Evolutionary conservation across 1,140 invertebrate genomes (phyloP), one percentile per base, ranked within the genome.

Genomic region (Tetragonula clypearis): DNA sequence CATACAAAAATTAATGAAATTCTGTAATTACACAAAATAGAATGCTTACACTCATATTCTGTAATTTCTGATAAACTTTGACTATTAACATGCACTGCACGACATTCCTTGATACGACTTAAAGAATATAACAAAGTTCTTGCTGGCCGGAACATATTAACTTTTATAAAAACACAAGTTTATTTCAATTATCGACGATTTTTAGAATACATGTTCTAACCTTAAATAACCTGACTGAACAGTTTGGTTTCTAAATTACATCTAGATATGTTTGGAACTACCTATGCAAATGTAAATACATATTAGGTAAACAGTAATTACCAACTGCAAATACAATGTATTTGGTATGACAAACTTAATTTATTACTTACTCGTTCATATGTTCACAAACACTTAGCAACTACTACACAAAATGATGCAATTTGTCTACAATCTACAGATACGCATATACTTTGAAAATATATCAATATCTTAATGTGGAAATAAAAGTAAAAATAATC

Each of bases 41-140:
- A 26, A 60, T 66, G 62, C 90, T 92, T 85, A 94, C 93, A 94
- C 85, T 93, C 90, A 82, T 91, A 92, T 85, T 94, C 93, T 49
- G 86, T 74, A 12, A 90, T 58, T 55, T 94, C 92, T 74, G 91
- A 87, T 68, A 91, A 90, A 65, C 86, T 91, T 79, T 87, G 86
- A 26, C 75, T 55, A 56, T 77, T 88, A 12, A 82, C 80, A 53
- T 92, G 86, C 2, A 94, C 79, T 41, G 85, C 85, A 73, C 87
- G 88, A 21, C 87, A 90, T 77, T 92, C 83, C 69, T 93, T 92
- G 0, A 91, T 79, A 69, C 91, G 89, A 41, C 78, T 86, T 15
- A 92, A 30, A 6, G 90, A 84, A 0, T 74, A 66, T 19, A 92
- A 82, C 0, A 94, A 90, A 69, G 65, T 85, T 74, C 86, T 92